phyloP scores from a whole-genome alignment of 2,797 vertebrate genomes.

The Xiphophorus birchmanni region DNA sequence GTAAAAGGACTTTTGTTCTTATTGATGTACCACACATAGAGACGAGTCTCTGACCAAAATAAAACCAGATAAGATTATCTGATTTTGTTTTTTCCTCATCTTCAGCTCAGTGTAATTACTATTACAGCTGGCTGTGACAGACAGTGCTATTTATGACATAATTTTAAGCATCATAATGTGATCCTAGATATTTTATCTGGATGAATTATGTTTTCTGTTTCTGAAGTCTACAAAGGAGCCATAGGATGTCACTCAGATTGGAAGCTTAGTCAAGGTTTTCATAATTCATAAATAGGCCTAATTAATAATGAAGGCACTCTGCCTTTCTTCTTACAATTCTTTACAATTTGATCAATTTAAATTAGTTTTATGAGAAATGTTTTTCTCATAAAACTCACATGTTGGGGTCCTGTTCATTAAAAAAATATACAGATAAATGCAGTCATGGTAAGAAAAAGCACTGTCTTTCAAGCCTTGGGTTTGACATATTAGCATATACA shows the following conservation, averaged over 20 bases:
- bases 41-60: constrained; percentile 10
- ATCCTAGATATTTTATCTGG: not conserved
- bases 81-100: not conserved
- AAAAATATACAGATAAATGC: not conserved
- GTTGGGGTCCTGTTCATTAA: not conserved
- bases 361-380: not conserved
- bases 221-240: not conserved
- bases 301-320: not conserved
- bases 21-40: constrained; percentile 29
- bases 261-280: not conserved
- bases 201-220: not conserved
- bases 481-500: not conserved
- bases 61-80: not conserved
- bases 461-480: not conserved
- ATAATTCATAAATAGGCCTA: not conserved
- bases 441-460: not conserved
- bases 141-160: not conserved
- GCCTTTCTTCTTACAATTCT: not conserved
- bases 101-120: not conserved
- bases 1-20: constrained; percentile 48
- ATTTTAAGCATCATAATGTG: not conserved
- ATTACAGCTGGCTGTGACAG: not conserved
- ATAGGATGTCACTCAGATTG: not conserved
- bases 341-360: not conserved
- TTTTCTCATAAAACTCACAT: not conserved